A percentile compares a stretch with the other conserved stretches of the same genome.
Conservation (phyloP, 1,140 invertebrate species). For the Lucilia sericata region DNA sequence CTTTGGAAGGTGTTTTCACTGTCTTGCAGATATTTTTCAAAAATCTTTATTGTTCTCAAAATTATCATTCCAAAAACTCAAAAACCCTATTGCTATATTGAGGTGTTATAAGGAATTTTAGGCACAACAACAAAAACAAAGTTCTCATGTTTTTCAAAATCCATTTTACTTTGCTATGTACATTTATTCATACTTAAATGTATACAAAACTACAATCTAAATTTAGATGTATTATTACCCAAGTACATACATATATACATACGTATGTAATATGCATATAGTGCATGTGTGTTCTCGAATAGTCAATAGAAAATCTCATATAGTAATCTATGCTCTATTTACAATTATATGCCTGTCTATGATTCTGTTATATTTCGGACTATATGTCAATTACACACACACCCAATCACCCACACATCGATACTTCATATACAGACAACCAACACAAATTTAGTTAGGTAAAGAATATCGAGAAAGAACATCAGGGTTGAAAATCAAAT, state of each 20-base stretch:
- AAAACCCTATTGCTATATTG: neutral
- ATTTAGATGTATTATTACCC: neutral
- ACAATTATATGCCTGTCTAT: neutral
- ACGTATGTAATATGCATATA: too few species aligned
- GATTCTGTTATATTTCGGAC: neutral
- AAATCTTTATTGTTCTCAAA: neutral
- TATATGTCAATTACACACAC: neutral
- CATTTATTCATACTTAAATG: neutral
- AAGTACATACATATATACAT: neutral
- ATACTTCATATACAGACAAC: too few species aligned
- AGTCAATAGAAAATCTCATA: neutral
- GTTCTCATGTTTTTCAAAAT: constrained; percentile 1
- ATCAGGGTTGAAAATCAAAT: neutral
- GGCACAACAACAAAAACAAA: neutral
- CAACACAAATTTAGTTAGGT: neutral
- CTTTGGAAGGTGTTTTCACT: neutral
- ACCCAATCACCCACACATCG: too few species aligned
- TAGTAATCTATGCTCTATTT: constrained; percentile 29
- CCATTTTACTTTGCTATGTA: neutral
- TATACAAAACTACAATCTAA: neutral
- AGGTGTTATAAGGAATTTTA: neutral
- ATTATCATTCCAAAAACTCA: neutral
- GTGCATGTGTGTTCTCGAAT: neutral
- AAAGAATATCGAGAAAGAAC: neutral
- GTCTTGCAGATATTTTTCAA: neutral